These are phyloP conservation scores for Oegoconia quadripuncta DNA, from an alignment of 2,888 invertebrate genomes.

Conservation along the genomic window DNA sequence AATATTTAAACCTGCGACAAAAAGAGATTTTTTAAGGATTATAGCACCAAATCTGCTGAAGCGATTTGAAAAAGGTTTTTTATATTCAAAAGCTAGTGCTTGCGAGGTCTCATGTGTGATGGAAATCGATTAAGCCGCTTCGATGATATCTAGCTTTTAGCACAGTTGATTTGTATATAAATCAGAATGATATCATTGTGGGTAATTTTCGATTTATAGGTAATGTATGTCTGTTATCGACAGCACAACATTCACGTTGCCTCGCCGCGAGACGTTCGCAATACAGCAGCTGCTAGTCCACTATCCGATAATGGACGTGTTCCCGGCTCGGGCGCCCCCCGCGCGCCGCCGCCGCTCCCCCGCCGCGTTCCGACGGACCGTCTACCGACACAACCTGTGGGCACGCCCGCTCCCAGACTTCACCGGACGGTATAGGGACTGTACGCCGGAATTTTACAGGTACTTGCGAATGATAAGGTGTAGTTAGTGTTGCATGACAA, in stretches of 20 bases:
- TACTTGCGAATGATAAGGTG: slow-evolving; percentile 35
- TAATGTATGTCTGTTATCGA: slow-evolving; percentile 6
- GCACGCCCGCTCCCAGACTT: slow-evolving; percentile 84
- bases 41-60: too few relatives aligned
- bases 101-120: too few relatives aligned
- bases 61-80: too few relatives aligned
- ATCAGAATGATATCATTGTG: too few relatives aligned
- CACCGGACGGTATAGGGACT: slow-evolving; percentile 85
- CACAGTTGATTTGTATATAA: too few relatives aligned
- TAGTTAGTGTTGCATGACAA: too few relatives aligned
- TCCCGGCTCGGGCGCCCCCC: slow-evolving; percentile 32
- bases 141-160: too few relatives aligned
- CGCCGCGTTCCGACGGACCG: slow-evolving; percentile 80
- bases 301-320: slow-evolving; percentile 55
- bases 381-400: slow-evolving; percentile 89
- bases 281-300: slow-evolving; percentile 79
- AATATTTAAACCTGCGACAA: too few relatives aligned
- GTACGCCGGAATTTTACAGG: slow-evolving; percentile 87
- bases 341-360: slow-evolving; percentile 51
- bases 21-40: too few relatives aligned
- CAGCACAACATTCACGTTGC: slow-evolving; percentile 85
- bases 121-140: too few relatives aligned
- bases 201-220: background rate
- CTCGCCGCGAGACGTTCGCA: slow-evolving; percentile 79
- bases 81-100: too few relatives aligned